Evolutionary conservation across 1,140 invertebrate genomes (phyloP).

Genomic region (Ceratitis capitata): DNA sequence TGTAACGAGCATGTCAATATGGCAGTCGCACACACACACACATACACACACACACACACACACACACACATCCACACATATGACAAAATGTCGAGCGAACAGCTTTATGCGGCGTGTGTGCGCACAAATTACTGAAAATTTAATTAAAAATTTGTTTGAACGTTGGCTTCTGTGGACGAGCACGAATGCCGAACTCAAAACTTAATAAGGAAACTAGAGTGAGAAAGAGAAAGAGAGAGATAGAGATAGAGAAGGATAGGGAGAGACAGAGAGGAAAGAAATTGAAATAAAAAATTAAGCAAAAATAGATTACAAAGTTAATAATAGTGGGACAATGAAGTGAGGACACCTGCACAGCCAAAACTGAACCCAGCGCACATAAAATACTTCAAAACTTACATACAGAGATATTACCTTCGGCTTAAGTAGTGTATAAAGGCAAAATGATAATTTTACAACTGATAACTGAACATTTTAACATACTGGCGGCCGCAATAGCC

Average conservation of each 20-base stretch:
- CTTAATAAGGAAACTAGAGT: slow-evolving; percentile 14
- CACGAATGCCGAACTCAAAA: background rate
- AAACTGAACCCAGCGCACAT: background rate
- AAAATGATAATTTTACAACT: no score
- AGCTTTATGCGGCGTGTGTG: background rate
- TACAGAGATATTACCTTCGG: no score
- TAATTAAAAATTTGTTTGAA: slow-evolving; percentile 37
- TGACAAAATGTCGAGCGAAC: background rate
- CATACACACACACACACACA: background rate
- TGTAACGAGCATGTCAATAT: background rate
- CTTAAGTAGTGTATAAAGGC: no score
- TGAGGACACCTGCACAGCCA: background rate
- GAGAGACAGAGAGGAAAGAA: no score
- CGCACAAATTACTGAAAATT: slow-evolving; percentile 36
- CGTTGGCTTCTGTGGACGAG: background rate
- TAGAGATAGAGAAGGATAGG: no score
- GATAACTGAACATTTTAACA: no score
- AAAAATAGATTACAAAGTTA: slow-evolving; percentile 17
- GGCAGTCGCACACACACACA: background rate
- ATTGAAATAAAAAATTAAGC: slow-evolving; percentile 7
- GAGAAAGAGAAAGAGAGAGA: no score
- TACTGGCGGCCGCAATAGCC: no score
- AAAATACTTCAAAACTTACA: no score
- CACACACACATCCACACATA: background rate
- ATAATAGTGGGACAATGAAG: background rate